A percentile compares a stretch with the other conserved stretches of the same genome.
phyloP scores from a whole-genome alignment of 2,113 vertebrate species.

The Leptodactylus fuscus region DNA sequence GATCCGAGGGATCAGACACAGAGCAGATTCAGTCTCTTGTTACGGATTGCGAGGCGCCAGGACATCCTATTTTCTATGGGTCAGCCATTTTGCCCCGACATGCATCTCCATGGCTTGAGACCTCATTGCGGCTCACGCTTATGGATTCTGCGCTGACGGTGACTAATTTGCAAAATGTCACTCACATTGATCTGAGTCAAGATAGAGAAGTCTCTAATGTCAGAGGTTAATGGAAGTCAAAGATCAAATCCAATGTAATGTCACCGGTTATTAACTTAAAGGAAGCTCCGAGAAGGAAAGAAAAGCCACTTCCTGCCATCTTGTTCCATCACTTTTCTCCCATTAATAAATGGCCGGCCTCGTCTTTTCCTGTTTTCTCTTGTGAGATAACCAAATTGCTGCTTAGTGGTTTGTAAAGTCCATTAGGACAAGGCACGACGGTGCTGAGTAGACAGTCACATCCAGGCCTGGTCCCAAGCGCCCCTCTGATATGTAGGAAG shows the following conservation, averaged over 20 bases:
- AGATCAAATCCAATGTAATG: conserved; percentile 13
- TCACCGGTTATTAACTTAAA: conserved; percentile 25
- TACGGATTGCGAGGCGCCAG: too few relatives aligned
- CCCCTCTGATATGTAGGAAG: too few relatives aligned
- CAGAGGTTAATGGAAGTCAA: conserved; percentile 41
- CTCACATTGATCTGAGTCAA: background rate
- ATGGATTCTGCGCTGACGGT: background rate
- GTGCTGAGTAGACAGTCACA: too few relatives aligned
- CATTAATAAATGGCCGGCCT: background rate
- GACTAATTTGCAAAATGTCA: background rate
- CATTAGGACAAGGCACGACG: too few relatives aligned
- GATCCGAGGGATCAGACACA: too few relatives aligned
- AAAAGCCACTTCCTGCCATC: conserved; percentile 34
- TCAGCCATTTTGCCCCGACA: too few relatives aligned
- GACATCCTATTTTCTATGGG: too few relatives aligned
- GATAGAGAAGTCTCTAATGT: conserved; percentile 6
- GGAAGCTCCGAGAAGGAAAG: conserved; percentile 53
- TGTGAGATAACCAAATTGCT: conserved; percentile 75
- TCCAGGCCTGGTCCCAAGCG: too few relatives aligned
- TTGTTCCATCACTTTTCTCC: conserved; percentile 2
- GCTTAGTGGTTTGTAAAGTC: background rate
- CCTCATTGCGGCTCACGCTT: background rate
- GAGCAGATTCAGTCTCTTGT: too few relatives aligned
- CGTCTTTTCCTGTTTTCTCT: conserved; percentile 41
- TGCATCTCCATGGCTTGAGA: background rate